Evolutionary conservation across 2,888 invertebrate species (phyloP).

Genomic region (Cheilosia vernalis): DNA sequence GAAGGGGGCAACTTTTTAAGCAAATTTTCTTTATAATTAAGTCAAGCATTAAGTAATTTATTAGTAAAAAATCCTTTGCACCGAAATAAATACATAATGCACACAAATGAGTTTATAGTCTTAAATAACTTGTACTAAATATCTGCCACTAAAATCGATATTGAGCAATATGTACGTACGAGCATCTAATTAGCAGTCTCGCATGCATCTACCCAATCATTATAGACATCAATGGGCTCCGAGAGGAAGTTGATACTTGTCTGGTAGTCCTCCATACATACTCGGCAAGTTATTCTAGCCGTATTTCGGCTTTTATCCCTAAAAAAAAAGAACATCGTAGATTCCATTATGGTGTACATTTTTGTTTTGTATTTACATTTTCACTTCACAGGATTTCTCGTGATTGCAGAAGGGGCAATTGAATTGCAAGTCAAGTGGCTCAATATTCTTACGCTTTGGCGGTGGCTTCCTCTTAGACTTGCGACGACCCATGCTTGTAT

Average conservation of each 20-base stretch:
- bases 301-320: conserved; percentile 98
- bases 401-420: conserved; percentile 99
- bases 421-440: conserved; percentile 97
- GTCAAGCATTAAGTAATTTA: conserved; percentile 15
- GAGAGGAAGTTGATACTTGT: conserved; percentile 97
- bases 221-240: conserved; percentile 99
- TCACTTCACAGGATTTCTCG: conserved; percentile 99
- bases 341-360: neutral
- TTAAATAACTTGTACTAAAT: conserved; percentile 12
- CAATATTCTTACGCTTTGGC: conserved; percentile 94
- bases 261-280: conserved; percentile 98
- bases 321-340: conserved; percentile 76
- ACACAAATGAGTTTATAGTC: conserved; percentile 2
- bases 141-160: neutral
- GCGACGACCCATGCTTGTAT: conserved; percentile 92
- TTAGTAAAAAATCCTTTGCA: conserved; percentile 22
- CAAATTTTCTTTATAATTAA: conserved; percentile 37
- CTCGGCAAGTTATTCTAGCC: conserved; percentile 96
- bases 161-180: neutral
- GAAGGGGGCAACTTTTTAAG: conserved; percentile 58
- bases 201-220: conserved; percentile 99
- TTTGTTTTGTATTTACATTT: conserved; percentile 90
- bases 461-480: conserved; percentile 99
- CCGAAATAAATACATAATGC: conserved; percentile 38
- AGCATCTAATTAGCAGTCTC: conserved; percentile 91